Evolutionary conservation across 2,797 vertebrate species (phyloP).

Genomic region (Miichthys miiuy): DNA sequence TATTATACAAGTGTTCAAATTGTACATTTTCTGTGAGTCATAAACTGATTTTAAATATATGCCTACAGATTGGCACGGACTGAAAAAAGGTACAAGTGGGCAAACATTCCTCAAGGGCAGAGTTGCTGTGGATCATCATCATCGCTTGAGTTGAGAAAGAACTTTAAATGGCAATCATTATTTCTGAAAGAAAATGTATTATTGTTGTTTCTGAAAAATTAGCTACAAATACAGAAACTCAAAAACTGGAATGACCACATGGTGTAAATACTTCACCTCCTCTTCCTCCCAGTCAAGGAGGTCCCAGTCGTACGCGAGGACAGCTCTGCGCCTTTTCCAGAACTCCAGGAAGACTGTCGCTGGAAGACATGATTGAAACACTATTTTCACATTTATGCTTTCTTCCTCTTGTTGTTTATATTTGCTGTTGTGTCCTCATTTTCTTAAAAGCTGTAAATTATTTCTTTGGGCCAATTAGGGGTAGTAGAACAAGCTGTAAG

Average conservation of each 20-base stretch:
- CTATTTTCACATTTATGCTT: background rate
- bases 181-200: background rate
- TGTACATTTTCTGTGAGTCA: slow-evolving; percentile 24
- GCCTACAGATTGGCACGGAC: background rate
- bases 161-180: background rate
- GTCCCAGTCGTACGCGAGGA: slow-evolving; percentile 96
- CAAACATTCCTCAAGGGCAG: background rate
- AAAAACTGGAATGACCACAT: background rate
- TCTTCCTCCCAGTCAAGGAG: slow-evolving; percentile 97
- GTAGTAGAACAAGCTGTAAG: too few relatives aligned
- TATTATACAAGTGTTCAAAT: slow-evolving; percentile 5
- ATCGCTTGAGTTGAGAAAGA: background rate
- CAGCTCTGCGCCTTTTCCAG: slow-evolving; percentile 94
- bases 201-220: background rate
- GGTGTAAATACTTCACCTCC: slow-evolving; percentile 84
- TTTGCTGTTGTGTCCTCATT: too few relatives aligned
- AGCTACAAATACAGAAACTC: background rate
- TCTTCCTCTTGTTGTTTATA: background rate
- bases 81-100: background rate
- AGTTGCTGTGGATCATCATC: background rate
- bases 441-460: too few relatives aligned
- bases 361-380: slow-evolving; percentile 67
- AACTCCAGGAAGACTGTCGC: slow-evolving; percentile 96
- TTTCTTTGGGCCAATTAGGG: too few relatives aligned
- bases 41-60: slow-evolving; percentile 13